Conservation (phyloP, 1,140 invertebrate species). For the Cylas formicarius region DNA sequence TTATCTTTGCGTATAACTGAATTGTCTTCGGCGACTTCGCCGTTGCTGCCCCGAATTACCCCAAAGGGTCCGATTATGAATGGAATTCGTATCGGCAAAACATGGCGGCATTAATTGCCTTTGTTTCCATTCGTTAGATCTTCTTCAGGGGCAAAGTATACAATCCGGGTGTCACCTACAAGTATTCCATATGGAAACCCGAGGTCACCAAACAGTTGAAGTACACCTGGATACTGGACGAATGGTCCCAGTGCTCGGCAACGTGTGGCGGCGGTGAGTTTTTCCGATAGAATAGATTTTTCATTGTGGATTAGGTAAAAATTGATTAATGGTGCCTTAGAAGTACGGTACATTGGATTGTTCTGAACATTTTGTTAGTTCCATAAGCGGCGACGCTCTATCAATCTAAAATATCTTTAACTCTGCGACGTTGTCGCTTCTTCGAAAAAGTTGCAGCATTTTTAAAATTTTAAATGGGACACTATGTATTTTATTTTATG, state of each 20-base stretch:
- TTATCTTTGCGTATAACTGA: too few species aligned
- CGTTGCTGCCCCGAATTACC: background rate
- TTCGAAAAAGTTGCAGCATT: too few species aligned
- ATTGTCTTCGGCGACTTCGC: too few species aligned
- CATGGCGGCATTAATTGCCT: background rate
- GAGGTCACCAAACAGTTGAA: constrained; percentile 50
- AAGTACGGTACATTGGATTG: too few species aligned
- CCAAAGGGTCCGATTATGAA: background rate
- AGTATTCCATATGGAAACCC: constrained; percentile 70
- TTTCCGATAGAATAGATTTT: background rate
- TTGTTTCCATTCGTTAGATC: constrained; percentile 48
- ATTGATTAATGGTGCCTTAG: too few species aligned
- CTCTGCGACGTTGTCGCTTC: too few species aligned
- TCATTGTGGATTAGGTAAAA: too few species aligned
- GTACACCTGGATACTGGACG: constrained; percentile 66
- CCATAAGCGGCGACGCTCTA: too few species aligned
- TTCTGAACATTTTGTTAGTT: too few species aligned
- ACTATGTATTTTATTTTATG: too few species aligned
- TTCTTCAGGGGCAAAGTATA: constrained; percentile 68
- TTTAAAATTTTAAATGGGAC: too few species aligned
- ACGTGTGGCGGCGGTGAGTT: constrained; percentile 65
- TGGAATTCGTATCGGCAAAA: background rate
- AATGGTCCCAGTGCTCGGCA: constrained; percentile 71
- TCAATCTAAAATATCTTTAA: too few species aligned
- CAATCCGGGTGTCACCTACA: constrained; percentile 74